Base-by-base conservation (phyloP, 2,113 vertebrate genomes). In the Struthidea cinerea region DNA sequence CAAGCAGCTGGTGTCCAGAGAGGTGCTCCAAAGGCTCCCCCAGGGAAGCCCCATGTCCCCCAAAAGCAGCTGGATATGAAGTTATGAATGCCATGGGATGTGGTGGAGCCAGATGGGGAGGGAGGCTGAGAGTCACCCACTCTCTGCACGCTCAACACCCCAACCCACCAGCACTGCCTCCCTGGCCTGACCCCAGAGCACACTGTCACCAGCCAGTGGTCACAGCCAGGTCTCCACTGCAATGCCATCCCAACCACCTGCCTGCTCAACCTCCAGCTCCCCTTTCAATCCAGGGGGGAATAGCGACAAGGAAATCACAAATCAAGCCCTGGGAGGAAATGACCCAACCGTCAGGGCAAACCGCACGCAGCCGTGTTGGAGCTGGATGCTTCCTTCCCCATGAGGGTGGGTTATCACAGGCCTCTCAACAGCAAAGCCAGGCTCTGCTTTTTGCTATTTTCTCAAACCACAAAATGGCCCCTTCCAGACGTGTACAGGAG, bases 151-250 rank as follows among this genome's bases (percentile, higher is more conserved):
- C 10, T n/a, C 16, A 9, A 3, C 46, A 71, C 26, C 47, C 47
- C 33, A 16, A 44, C 9, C 39, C 42, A 3, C 35, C 37, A 60
- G 39, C 27, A 39, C 53, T 37, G n/a, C 44, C 7, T 39, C 13
- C 52, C 52, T 15, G 1, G 37, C 27, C 12, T 5, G 23, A 26
- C 56, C 67, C 41, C 27, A 22, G 53, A 61, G 33, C 44, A 27
- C 5, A 13, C 1, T 2, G 3, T 42, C 33, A 2, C 27, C 42
- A 63, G 47, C 10, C 0, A 0, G 44, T 35, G 55, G 33, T 65
- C 5, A 0, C 46, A 65, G 46, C n/a, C 49, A 18, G 41, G 33
- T 20, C 53, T 32, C 30, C 5, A 1, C 41, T 22, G n/a, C 46
- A 49, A 4, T 16, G 16, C 21, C 74, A n/a, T 39, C 73, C 63